A percentile compares a stretch with the other conserved stretches of the same genome.
These are phyloP conservation scores for Zoanthus gigantus DNA, from an alignment of 92 coral and sea anemone species.

Conservation along the genomic window DNA sequence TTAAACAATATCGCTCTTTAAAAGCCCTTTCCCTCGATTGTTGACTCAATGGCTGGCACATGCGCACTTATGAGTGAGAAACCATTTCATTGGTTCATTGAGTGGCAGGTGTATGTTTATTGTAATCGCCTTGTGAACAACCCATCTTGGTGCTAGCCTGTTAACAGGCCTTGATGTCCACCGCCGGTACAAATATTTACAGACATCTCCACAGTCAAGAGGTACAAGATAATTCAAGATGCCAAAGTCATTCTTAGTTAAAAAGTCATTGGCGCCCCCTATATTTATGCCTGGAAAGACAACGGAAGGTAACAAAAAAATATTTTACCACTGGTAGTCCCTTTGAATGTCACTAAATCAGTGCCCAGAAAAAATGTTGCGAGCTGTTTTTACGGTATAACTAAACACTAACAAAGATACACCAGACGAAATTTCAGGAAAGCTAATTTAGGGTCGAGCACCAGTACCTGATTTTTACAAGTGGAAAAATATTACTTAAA, in stretches of 20 bases:
- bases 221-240: constrained; percentile 55
- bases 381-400: background rate
- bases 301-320: constrained; percentile 60
- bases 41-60: constrained; percentile 61
- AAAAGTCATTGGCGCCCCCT: constrained; percentile 69
- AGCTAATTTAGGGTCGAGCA: constrained; percentile 22
- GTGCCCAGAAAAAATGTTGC: constrained; percentile 29
- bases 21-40: constrained; percentile 65
- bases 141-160: constrained; percentile 69
- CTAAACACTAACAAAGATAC: constrained; percentile 24
- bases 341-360: constrained; percentile 50
- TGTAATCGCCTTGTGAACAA: constrained; percentile 78
- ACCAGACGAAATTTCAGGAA: background rate
- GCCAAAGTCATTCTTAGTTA: constrained; percentile 89
- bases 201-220: constrained; percentile 54
- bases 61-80: constrained; percentile 69
- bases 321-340: background rate
- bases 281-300: constrained; percentile 51
- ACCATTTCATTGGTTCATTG: constrained; percentile 83
- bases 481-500: background rate
- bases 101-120: constrained; percentile 90
- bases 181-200: constrained; percentile 83
- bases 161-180: constrained; percentile 78
- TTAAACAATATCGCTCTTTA: constrained; percentile 96
- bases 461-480: background rate